Evolutionary conservation across 1,140 invertebrate species (phyloP), one percentile per base, ranked within the genome.

Genomic region (Bombus turneri): DNA sequence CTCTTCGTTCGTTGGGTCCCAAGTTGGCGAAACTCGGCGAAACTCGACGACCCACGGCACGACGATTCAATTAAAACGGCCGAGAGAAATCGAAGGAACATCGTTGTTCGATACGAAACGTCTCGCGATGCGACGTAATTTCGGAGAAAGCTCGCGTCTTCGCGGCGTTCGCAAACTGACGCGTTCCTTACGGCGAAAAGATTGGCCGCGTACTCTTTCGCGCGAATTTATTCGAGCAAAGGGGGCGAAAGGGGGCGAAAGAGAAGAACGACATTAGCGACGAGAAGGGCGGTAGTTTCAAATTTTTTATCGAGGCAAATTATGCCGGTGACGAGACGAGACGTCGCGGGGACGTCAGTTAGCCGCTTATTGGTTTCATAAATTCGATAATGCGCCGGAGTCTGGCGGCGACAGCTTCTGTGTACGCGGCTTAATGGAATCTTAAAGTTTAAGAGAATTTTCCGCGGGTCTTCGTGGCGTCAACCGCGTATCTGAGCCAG

Each of bases 371-470:
- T 89, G 83, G 81, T 86, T 89, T 89, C 85, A 88, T 89, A 89
- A 89, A 89, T 90, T 71, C 78, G 47, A 83, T 78, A 85, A 83
- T 69, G 72, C 88, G 69, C 28, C 53, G 25, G 62, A 57, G 64
- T 47, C 81, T 91, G 88, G 66, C 62, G 86, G 74, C 88, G 90
- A 91, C 90, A 87, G 87, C 28, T 88, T 79, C 80, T 73, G 83
- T 85, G 87, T 90, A 53, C 89, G 74, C 81, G 83, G 78, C 87
- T 88, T 91, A 91, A 91, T 91, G 87, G 89, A 87, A 91, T 91
- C 85, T 87, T 86, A 91, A 91, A 91, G 81, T 90, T 90, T 86
- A 89, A 88, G 74, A 68, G 86, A 90, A 91, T 90, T 86, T 89
- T 88, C 86, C 69, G 87, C 69, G 82, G 64, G 34, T 71, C 57